Conservation (phyloP, 2,888 invertebrate species). For the Lapara coniferarum region DNA sequence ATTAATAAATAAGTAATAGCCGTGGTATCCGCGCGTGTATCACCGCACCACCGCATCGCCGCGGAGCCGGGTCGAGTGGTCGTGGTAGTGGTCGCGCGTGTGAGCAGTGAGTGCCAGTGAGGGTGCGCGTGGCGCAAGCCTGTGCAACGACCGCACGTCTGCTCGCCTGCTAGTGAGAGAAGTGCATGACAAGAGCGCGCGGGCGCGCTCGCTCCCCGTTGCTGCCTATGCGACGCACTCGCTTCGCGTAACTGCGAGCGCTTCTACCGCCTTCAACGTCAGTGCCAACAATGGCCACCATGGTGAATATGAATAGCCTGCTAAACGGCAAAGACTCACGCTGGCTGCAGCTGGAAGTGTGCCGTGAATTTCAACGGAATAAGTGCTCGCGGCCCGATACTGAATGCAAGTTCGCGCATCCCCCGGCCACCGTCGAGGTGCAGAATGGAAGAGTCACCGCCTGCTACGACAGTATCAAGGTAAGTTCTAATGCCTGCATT, state of each 20-base stretch:
- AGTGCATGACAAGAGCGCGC: conserved; percentile 75
- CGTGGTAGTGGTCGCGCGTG: conserved; percentile 41
- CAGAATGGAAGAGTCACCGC: conserved; percentile 99
- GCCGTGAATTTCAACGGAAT: conserved; percentile 99
- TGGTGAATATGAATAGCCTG: conserved; percentile 98
- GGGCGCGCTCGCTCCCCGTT: conserved; percentile 71
- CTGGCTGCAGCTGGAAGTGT: conserved; percentile 99
- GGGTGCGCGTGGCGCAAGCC: neutral
- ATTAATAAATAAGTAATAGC: conserved; percentile 70
- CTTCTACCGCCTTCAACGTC: conserved; percentile 60
- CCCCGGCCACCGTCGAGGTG: conserved; percentile 99
- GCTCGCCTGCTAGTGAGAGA: conserved; percentile 53
- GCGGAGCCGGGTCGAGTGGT: conserved; percentile 58
- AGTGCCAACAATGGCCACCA: conserved; percentile 88
- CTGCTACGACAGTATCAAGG: conserved; percentile 99
- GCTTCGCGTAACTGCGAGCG: conserved; percentile 76
- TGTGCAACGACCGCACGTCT: conserved; percentile 14
- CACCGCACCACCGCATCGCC: conserved; percentile 50
- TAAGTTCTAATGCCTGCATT: conserved; percentile 75
- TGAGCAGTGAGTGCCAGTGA: conserved; percentile 36
- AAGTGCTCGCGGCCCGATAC: conserved; percentile 99
- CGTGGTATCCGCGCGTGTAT: conserved; percentile 53
- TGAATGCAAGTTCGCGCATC: conserved; percentile 99
- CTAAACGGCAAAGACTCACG: conserved; percentile 99
- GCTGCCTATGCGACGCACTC: conserved; percentile 81